Base-by-base conservation (phyloP, 2,113 vertebrate species). In the Amazona guildingii region DNA sequence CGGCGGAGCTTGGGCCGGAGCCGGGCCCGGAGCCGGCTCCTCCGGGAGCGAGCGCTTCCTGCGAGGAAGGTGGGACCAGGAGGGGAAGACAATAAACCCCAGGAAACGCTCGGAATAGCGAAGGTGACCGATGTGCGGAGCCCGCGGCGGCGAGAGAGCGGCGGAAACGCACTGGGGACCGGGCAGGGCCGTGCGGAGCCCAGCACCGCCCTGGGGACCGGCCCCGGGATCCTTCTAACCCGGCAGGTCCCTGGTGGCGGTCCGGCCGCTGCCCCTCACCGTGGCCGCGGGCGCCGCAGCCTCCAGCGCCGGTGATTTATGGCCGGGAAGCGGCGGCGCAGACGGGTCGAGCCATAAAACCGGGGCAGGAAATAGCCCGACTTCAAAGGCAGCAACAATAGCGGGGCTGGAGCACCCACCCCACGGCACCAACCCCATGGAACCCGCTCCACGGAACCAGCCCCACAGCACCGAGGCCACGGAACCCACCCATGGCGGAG, bases 71-170 rank as follows among this genome's bases (percentile, higher is more conserved):
- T 94, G 93, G 89, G 95, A 95, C 93, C 80, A 86, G 82, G 93
- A 92, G 89, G 49, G 86, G 55, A 94, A 96, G 96, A 91, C 96
- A 94, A 96, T 96, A 95, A 96, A 96, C 54, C 96, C 96, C 95
- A 94, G 96, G 96, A 96, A 96, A 92, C 46, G 81, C 95, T 94
- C 73, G 70, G 95, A 96, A 94, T 92, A 96, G 95, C 31, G 18
- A 84, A 88, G 94, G 57, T n/a, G 57, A 14, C 13, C 57, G 20
- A n/a, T 23, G 55, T 23, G 57, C 13, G 20, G 57, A 59, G 57
- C 57, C 57, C 33, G 57, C 20, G 33, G 20, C 33, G 13, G 33
- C 33, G 20, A 13, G 33, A 59, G 33, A 35, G 57, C 57, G 4
- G 13, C 33, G 33, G 20, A 23, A 59, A n/a, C 13, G 8, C 9